Conservation (phyloP, 2,113 vertebrate species). For the Eleginops maclovinus region DNA sequence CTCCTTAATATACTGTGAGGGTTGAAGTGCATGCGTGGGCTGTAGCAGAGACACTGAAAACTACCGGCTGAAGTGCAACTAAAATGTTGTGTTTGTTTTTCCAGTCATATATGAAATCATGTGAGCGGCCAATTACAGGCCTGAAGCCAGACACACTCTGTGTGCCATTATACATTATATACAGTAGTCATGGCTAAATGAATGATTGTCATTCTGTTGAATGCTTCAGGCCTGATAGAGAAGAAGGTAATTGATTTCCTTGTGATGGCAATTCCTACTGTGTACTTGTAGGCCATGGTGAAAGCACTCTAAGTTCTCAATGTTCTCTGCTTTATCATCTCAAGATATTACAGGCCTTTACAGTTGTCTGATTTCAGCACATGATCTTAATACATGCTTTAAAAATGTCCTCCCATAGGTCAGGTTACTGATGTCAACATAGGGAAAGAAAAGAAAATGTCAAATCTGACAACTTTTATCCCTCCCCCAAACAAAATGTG, state of each 20-base stretch:
- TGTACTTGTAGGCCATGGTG: slow-evolving; percentile 36
- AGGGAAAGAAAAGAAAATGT: not conserved
- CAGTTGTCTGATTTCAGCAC: not conserved
- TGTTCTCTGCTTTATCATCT: slow-evolving; percentile 47
- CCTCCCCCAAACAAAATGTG: not conserved
- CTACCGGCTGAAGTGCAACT: not conserved
- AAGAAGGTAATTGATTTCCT: not conserved
- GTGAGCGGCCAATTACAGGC: not conserved
- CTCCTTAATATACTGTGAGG: slow-evolving; percentile 60
- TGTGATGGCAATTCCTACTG: not conserved
- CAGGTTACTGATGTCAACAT: not conserved
- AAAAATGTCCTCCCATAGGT: not conserved
- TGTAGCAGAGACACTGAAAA: not conserved
- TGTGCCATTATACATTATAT: not conserved
- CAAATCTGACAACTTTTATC: not conserved
- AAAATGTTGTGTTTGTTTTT: not conserved
- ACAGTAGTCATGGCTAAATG: not conserved
- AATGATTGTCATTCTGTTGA: not conserved
- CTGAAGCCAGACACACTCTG: not conserved
- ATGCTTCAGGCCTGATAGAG: slow-evolving; percentile 39
- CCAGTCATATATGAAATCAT: not conserved
- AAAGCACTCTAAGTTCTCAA: slow-evolving; percentile 43
- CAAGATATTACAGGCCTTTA: slow-evolving; percentile 22
- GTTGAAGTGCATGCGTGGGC: slow-evolving; percentile 61
- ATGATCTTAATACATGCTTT: not conserved